Base-by-base conservation (phyloP, 2,888 invertebrate genomes). In the Rotaria socialis region DNA sequence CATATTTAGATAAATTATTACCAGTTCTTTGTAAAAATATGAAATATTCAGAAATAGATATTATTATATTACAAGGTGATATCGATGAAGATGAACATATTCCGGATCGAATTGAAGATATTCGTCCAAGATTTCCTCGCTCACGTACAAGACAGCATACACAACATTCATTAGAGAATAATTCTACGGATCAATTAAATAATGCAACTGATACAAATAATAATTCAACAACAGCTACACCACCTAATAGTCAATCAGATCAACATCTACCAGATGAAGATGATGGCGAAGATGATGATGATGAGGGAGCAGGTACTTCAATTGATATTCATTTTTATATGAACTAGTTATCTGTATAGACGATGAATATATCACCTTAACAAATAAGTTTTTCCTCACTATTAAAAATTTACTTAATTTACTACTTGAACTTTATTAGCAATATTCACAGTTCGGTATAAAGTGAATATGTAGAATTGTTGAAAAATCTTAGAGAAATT, bases 41-140 rank as follows among this genome's bases (percentile, higher is more conserved):
- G 99, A 95, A 96, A 89, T 99, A 99, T 92, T 96, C 97, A 0
- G 97, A 97, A 91, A 95, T 97, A 90, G 98, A 98, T 92, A 96
- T 99, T 89, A 96, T 97, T 89, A 92, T 97, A 86, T 92, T 96
- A 24, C 88, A 95, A 92, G 97, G 96, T 56, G 97, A 98, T 92
- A 94, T 97, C 3, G 98, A 98, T 91, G 97, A 97, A 90, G 98
- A 99, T 90, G 95, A 95, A 89, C 95, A 95, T 92, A 95, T 98
- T 89, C 98, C 98, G 0, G 99, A 99, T 91, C 94, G 96, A 88
- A 97, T 97, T 89, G 90, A 90, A 11, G 99, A 99, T 91, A 99
- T 99, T 89, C 93, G 95, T 88, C 99, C 99, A 24, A 93, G 98
- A 88, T 99, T 99, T 92, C 97, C 98, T 91, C 80, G 80, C 24